Evolutionary conservation across 2,888 invertebrate genomes (phyloP).

Genomic region (Chirona hameri): DNA sequence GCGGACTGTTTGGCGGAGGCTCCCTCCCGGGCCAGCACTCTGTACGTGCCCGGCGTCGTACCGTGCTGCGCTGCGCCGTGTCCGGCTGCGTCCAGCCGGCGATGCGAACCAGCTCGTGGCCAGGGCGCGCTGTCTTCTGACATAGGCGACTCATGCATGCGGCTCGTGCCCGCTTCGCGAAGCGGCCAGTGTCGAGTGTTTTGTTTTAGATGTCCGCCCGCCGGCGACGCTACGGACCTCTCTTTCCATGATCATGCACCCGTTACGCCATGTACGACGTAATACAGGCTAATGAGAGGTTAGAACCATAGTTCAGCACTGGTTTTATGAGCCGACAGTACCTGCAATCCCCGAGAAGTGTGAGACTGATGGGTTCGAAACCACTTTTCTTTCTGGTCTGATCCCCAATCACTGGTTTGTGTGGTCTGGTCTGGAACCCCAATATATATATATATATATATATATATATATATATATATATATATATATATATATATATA

Average conservation of each 20-base stretch:
- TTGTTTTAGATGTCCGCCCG: not conserved
- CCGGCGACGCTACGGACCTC: not conserved
- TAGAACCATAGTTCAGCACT: not conserved
- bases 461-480: no score
- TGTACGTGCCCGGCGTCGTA: not conserved
- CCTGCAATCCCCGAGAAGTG: no score
- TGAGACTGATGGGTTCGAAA: no score
- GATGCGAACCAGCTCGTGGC: no score
- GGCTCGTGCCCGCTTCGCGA: not conserved
- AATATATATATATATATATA: conserved; percentile 30
- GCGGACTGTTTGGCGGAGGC: not conserved
- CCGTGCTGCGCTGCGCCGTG: not conserved
- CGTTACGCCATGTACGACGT: not conserved
- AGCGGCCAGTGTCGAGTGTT: not conserved
- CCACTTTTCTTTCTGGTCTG: no score
- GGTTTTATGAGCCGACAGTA: no score
- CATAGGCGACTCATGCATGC: not conserved
- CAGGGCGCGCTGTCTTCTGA: not conserved
- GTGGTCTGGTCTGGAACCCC: no score
- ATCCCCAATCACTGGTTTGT: no score
- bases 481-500: no score
- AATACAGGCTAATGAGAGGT: not conserved
- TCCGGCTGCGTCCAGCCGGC: no score
- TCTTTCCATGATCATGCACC: conserved; percentile 1
- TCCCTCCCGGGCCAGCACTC: not conserved